phyloP scores from a whole-genome alignment of 2,888 invertebrate species.

The Cryptosula pallasiana region DNA sequence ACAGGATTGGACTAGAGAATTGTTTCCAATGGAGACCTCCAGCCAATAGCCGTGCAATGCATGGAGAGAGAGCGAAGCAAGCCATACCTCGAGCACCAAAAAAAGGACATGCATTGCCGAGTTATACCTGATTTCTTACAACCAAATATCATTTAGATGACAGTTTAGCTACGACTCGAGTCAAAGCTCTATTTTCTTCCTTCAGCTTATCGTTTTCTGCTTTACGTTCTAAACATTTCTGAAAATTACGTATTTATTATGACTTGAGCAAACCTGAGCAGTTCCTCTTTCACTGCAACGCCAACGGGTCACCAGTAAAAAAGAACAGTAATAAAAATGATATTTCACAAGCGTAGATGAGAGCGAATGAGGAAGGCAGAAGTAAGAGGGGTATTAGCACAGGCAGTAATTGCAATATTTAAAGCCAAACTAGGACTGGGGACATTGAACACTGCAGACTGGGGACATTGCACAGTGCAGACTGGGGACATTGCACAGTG shows the following conservation, averaged over 20 bases:
- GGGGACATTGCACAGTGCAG: too few relatives aligned
- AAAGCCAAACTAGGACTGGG: too few relatives aligned
- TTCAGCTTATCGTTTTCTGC: slow-evolving; percentile 92
- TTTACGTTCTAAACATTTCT: slow-evolving; percentile 66
- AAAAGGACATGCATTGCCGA: neutral
- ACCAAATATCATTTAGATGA: slow-evolving; percentile 53
- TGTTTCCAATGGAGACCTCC: neutral
- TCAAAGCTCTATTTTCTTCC: slow-evolving; percentile 96
- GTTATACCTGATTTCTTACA: neutral
- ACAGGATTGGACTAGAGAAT: neutral
- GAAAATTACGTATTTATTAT: neutral
- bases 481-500: too few relatives aligned
- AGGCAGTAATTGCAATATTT: too few relatives aligned
- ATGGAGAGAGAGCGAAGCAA: neutral
- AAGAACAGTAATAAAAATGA: too few relatives aligned
- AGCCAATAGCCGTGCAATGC: neutral
- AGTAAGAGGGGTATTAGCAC: too few relatives aligned
- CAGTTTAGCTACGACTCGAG: slow-evolving; percentile 96
- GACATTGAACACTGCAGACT: too few relatives aligned
- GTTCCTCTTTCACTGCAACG: too few relatives aligned
- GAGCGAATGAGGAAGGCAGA: too few relatives aligned
- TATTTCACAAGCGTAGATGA: too few relatives aligned
- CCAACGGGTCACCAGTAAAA: too few relatives aligned
- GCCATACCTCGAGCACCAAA: neutral
- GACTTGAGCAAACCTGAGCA: too few relatives aligned